phyloP scores from a whole-genome alignment of 2,113 vertebrate species.

The Pedetes capensis region DNA sequence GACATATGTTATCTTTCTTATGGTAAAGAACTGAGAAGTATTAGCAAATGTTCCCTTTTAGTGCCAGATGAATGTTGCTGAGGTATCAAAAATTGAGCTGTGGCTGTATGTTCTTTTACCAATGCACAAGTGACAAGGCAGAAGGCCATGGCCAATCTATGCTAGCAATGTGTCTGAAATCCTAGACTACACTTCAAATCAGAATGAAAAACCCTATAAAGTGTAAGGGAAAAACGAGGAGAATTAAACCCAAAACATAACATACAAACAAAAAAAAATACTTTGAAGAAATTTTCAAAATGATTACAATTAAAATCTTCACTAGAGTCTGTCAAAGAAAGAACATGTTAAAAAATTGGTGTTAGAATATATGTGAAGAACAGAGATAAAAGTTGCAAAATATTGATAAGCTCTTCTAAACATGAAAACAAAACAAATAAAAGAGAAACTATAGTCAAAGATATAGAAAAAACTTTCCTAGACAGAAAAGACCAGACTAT shows the following conservation, averaged over 20 bases:
- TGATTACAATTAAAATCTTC: not conserved
- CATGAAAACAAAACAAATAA: not conserved
- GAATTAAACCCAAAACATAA: too few relatives aligned
- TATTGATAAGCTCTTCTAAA: not conserved
- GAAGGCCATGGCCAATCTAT: not conserved
- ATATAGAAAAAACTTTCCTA: not conserved
- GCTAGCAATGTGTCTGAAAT: not conserved
- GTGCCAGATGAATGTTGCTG: not conserved
- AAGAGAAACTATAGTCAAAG: not conserved
- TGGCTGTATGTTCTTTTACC: not conserved
- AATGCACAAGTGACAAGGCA: not conserved
- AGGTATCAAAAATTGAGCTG: not conserved
- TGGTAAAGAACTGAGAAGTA: not conserved
- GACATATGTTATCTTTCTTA: not conserved
- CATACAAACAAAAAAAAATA: not conserved
- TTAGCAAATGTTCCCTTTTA: not conserved
- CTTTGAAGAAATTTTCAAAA: not conserved
- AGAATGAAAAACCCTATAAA: not conserved
- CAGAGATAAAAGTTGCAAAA: not conserved
- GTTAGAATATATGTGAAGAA: not conserved
- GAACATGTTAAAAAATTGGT: not conserved
- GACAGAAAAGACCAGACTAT: not conserved
- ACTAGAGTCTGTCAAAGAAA: not conserved
- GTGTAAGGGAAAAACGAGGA: not conserved
- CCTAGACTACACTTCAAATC: not conserved